phyloP scores from a whole-genome alignment of 1,140 invertebrate species.

The Neodiprion fabricii region DNA sequence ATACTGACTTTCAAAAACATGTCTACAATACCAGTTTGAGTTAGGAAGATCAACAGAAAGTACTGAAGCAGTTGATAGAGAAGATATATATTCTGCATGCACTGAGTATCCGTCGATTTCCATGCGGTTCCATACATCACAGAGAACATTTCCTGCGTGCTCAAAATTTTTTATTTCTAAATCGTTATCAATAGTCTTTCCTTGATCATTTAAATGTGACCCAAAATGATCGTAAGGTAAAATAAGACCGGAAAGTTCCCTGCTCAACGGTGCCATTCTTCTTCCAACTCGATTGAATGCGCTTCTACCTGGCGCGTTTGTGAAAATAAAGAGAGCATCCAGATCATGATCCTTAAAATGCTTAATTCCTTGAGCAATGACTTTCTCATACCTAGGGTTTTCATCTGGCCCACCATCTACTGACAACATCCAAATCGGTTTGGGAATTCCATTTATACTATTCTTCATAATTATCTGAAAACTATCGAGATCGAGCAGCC shows the following conservation, averaged over 20 bases:
- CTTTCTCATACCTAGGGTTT: slow-evolving; percentile 52
- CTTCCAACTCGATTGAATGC: slow-evolving; percentile 33
- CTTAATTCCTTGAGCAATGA: slow-evolving; percentile 40
- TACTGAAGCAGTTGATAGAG: too few species aligned
- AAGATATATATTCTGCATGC: too few species aligned
- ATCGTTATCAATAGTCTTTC: slow-evolving; percentile 47
- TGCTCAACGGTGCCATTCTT: slow-evolving; percentile 43
- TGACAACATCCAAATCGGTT: slow-evolving; percentile 53
- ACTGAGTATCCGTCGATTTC: too few species aligned
- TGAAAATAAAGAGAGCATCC: slow-evolving; percentile 36
- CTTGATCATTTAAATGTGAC: slow-evolving; percentile 45
- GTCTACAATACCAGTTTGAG: too few species aligned
- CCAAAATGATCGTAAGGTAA: slow-evolving; percentile 49
- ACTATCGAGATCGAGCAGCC: slow-evolving; percentile 33
- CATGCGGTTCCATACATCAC: too few species aligned
- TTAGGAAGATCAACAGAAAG: too few species aligned
- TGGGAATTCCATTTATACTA: slow-evolving; percentile 34
- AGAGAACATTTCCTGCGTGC: slow-evolving; percentile 26
- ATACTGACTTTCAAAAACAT: too few species aligned
- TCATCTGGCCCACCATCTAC: slow-evolving; percentile 55
- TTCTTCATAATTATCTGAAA: slow-evolving; percentile 32
- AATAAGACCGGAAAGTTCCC: slow-evolving; percentile 43
- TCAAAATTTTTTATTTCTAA: slow-evolving; percentile 41
- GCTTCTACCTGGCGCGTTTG: slow-evolving; percentile 41
- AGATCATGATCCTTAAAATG: slow-evolving; percentile 29